phyloP scores from a whole-genome alignment of 1,140 invertebrate species.

The Musca domestica region DNA sequence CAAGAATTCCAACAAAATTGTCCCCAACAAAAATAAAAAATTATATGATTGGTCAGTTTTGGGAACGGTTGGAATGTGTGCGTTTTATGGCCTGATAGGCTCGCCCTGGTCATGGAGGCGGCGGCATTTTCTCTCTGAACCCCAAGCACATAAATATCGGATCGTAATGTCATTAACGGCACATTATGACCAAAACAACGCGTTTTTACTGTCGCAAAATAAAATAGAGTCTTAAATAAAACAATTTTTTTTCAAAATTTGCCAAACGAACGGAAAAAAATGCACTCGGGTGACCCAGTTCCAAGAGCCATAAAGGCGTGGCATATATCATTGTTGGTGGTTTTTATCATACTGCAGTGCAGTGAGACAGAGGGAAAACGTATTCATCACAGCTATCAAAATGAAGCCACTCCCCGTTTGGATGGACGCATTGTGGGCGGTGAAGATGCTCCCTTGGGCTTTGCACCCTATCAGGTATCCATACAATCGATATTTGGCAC shows the following conservation, averaged over 20 bases:
- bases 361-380: constrained; percentile 29
- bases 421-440: constrained; percentile 51
- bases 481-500: constrained; percentile 40
- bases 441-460: constrained; percentile 46
- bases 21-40: too few relatives aligned
- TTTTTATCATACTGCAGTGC: neutral
- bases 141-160: neutral
- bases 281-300: neutral
- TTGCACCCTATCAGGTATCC: constrained; percentile 55
- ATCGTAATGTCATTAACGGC: neutral
- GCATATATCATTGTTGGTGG: neutral
- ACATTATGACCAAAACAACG: too few relatives aligned
- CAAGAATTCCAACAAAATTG: too few relatives aligned
- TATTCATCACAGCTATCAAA: neutral
- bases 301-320: neutral
- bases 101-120: too few relatives aligned
- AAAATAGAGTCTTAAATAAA: too few relatives aligned
- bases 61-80: too few relatives aligned
- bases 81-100: too few relatives aligned
- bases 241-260: neutral
- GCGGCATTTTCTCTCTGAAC: constrained; percentile 5
- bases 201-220: too few relatives aligned
- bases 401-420: neutral
- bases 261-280: neutral
- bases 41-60: too few relatives aligned